Base-by-base conservation (phyloP, 2,797 vertebrate species). In the Pipistrellus pygmaeus region DNA sequence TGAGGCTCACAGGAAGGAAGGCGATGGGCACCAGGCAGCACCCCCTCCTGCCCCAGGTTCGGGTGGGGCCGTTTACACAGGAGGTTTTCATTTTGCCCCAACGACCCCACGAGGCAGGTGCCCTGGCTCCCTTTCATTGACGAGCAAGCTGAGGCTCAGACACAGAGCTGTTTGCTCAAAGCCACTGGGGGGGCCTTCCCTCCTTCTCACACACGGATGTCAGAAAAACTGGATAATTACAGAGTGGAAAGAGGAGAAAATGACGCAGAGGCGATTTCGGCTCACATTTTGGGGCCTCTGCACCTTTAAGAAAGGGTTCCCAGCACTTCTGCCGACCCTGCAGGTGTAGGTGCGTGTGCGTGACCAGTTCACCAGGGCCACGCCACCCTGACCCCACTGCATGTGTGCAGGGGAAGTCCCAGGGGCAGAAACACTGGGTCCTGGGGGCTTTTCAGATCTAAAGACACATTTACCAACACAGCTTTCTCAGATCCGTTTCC, bases 41-140 rank as follows among this genome's bases (percentile, higher is more conserved):
- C 21, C 35, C n/a, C 30, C 8, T 57, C 75, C 25, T 53, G 81
- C 35, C 51, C 71, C 38, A 32, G 66, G n/a, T 32, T 62, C 41
- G 8, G 11, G 2, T 32, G 30, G 13, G n/a, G 3, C 0, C n/a
- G 55, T 73, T 64, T 18, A 18, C 46, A n/a, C 6, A 3, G 0
- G 1, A 20, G 27, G n/a, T 10, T 69, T 84, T 62, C 25, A 18
- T 32, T 72, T 75, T 15, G 72, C 5, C 51, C 4, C 20, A 38
- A 23, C 1, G 6, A 53, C n/a, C 23, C 18, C 13, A 7, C 7
- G 48, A 60, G 51, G 7, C 44, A 76, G 60, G 55, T 35, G 18
- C 57, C 1, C 2, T 27, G 30, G 4, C 5, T n/a, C 66, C 3
- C n/a, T 72, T 83, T 85, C 55, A 20, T 14, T 27, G 12, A 41